Evolutionary conservation across 2,797 vertebrate species (phyloP), one percentile per base, ranked within the genome.

Genomic region (Sebastes minor): DNA sequence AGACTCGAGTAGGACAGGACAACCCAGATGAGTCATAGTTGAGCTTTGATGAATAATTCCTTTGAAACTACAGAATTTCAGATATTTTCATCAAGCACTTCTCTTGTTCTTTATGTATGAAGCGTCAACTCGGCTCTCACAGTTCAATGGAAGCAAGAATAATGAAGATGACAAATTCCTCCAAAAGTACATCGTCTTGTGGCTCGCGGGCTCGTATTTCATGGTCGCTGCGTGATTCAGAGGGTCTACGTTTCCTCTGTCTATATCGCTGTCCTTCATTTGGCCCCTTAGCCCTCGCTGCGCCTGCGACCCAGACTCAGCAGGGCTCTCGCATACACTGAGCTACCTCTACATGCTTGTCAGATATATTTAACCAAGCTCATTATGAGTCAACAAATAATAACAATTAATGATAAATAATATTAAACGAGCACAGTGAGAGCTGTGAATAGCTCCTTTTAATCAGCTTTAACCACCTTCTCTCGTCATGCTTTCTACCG

Each of bases 191-290:
- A 52, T 62, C 2, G 14, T 74, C 76, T 78, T 68, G 62, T 78
- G 49, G 76, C 89, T 80, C 2, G 72, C 22, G 53, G 90, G 83
- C 81, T 81, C 61, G 27, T 59, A 60, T 85, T 86, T 81, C 57
- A 71, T 80, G 83, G 61, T 89, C 14, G 20, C 42, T 84, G 83
- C 33, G 22, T 86, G 81, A 90, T 83, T 91, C 84, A 76, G 59
- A 81, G 59, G 64, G 27, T 83, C 79, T 68, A 23, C 55, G 79
- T 76, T 76, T 56, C 80, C 53, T 71, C 71, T 22, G 55, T 81
- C 82, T 66, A 38, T 74, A 82, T 83, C 33, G 1, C 52, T 83
- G 81, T 88, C 72, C 74, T 56, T 88, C 65, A 59, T 62, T 86
- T 81, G 68, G 73, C 57, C 78, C 59, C 32, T 57, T 57, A 22